Evolutionary conservation across 1,140 invertebrate genomes (phyloP).

Genomic region (Micrasema longulum): DNA sequence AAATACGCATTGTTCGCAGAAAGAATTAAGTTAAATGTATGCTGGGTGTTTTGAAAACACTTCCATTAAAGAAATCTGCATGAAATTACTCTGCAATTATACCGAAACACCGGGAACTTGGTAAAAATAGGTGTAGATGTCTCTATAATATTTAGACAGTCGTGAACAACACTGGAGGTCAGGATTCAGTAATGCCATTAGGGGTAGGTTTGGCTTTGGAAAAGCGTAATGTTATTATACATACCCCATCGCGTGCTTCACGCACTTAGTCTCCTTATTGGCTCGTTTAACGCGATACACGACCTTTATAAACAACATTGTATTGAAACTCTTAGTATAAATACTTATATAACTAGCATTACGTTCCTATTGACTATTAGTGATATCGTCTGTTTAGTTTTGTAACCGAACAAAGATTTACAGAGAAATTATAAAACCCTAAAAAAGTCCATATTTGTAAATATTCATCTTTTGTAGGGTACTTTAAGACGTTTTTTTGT

Average conservation of each 20-base stretch:
- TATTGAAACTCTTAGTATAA: background rate
- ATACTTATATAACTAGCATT: no score
- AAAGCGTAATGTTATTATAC: conserved; percentile 32
- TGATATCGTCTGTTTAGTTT: no score
- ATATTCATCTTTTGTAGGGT: no score
- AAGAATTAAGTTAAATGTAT: no score
- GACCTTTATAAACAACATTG: conserved; percentile 23
- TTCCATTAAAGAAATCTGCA: background rate
- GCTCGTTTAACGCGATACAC: conserved; percentile 31
- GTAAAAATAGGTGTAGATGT: background rate
- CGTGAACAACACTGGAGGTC: conserved; percentile 1
- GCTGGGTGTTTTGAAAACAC: background rate
- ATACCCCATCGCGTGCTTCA: conserved; percentile 12
- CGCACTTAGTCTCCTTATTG: conserved; percentile 18
- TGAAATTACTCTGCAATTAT: conserved; percentile 1
- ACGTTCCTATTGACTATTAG: no score
- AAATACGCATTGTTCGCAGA: no score
- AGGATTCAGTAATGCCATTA: conserved; percentile 29
- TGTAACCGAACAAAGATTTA: no score
- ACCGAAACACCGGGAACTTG: background rate
- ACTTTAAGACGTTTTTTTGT: no score
- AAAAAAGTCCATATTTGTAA: no score
- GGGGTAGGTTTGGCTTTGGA: background rate
- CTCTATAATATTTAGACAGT: background rate
- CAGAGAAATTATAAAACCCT: no score